Evolutionary conservation across 2,797 vertebrate genomes (phyloP), one percentile per base, ranked within the genome.

Genomic region (Myotis findleyi): DNA sequence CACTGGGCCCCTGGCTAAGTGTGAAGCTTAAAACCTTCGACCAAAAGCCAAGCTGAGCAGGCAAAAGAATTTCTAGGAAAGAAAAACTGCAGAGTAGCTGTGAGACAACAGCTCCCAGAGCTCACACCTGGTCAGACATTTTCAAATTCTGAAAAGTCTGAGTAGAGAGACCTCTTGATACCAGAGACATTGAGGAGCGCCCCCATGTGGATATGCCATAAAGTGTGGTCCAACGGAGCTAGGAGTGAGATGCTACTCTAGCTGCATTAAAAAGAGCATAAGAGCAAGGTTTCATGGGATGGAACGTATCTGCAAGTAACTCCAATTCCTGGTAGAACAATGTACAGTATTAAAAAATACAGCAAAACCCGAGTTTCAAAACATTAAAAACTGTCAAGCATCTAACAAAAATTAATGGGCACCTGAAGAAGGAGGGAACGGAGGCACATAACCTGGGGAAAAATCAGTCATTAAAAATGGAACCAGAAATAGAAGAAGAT

Each of bases 141-240:
- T 36, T 79, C 47, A 11, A 11, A 36, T 75, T 55, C 68, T 64
- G 27, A 57, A 27, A 68, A 59, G 10, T 23, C 11, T 44, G 3
- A 6, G 3, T 6, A 5, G 41, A 79, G 81, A 69, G 57, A 57
- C 0, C 25, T 33, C 27, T 71, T 21, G 38, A 41, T 27, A 30
- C 7, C 38, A 21, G n/a, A 27, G n/a, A 23, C 57, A 27, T 21
- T 27, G 38, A 21, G 2, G 25, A 21, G 7, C 17, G 16, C 6
- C 59, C 6, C 8, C 3, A 6, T 3, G 18, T 1, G 44, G 18
- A 25, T 4, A 3, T 0, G 18, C 30, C 25, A 1, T 49, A 16
- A 12, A 49, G 2, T 6, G 41, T 5, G 25, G 25, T 10, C 41
- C 36, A 53, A 23, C 8, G 2, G 44, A 12, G 49, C 41, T 27